phyloP scores from a whole-genome alignment of 1,140 invertebrate genomes.

The Drosophila neocordata region DNA sequence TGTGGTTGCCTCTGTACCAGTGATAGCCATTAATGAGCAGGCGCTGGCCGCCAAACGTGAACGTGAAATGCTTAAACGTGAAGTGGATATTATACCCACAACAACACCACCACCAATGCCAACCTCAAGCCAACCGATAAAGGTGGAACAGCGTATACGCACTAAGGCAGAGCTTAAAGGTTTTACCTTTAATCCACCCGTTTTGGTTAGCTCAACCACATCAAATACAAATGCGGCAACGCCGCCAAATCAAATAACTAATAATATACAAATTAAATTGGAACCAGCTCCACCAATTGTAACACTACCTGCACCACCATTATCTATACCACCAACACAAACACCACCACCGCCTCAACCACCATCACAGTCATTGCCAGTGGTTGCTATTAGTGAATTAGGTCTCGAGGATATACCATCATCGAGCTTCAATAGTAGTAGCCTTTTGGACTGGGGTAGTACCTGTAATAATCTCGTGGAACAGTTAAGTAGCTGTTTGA shows the following conservation, averaged over 20 bases:
- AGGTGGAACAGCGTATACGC: conserved; percentile 88
- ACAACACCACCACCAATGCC: conserved; percentile 3
- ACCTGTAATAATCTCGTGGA: conserved; percentile 79
- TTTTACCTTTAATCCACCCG: conserved; percentile 77
- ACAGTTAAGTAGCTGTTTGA: conserved; percentile 53
- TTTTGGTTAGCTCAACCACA: conserved; percentile 51
- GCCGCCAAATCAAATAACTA: conserved; percentile 50
- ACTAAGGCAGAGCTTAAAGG: conserved; percentile 93
- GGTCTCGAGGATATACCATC: conserved; percentile 35
- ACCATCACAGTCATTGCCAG: not conserved
- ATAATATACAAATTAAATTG: conserved; percentile 66
- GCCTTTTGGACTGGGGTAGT: conserved; percentile 73
- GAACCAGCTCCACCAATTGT: conserved; percentile 45
- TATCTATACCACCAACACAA: not conserved
- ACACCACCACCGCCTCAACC: not conserved
- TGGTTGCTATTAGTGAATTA: conserved; percentile 20
- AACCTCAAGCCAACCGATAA: conserved; percentile 23
- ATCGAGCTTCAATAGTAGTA: conserved; percentile 31
- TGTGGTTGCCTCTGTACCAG: conserved; percentile 49
- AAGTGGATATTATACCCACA: conserved; percentile 37
- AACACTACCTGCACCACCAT: not conserved
- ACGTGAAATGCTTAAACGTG: conserved; percentile 5
- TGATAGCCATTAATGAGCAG: conserved; percentile 67
- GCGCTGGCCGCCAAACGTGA: conserved; percentile 44
- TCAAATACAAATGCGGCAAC: conserved; percentile 1